phyloP scores from a whole-genome alignment of 1,140 invertebrate species.

The Aphidius gifuensis region DNA sequence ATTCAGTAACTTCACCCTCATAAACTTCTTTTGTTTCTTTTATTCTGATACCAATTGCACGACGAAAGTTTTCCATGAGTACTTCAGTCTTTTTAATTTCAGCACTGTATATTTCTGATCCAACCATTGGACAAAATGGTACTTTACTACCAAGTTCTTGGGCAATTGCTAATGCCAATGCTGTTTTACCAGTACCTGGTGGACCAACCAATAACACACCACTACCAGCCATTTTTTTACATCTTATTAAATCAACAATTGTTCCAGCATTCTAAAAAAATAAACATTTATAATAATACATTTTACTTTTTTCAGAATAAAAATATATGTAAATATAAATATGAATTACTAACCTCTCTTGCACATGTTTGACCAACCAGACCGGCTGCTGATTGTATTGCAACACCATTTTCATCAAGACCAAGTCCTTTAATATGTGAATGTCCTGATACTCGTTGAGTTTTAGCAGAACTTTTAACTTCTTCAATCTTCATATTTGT shows the following conservation, averaged over 20 bases:
- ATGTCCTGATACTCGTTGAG: slow-evolving; percentile 93
- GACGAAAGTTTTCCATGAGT: slow-evolving; percentile 97
- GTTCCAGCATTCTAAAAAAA: slow-evolving; percentile 68
- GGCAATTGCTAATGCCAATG: slow-evolving; percentile 95
- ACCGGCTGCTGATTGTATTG: slow-evolving; percentile 83
- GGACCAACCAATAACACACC: slow-evolving; percentile 94
- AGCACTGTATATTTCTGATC: slow-evolving; percentile 97
- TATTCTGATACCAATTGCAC: slow-evolving; percentile 93
- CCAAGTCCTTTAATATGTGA: slow-evolving; percentile 96
- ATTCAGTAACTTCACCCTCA: slow-evolving; percentile 98
- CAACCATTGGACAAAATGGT: slow-evolving; percentile 99
- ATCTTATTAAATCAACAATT: slow-evolving; percentile 93
- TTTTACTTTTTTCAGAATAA: too few relatives aligned
- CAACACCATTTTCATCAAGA: slow-evolving; percentile 87
- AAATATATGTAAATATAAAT: too few relatives aligned
- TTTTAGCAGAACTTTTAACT: slow-evolving; percentile 96
- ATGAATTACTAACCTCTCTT: slow-evolving; percentile 88
- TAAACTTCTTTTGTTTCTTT: slow-evolving; percentile 99
- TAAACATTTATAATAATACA: too few relatives aligned
- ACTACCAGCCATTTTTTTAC: slow-evolving; percentile 97
- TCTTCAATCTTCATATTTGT: slow-evolving; percentile 96
- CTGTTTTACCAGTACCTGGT: slow-evolving; percentile 98
- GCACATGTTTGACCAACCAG: slow-evolving; percentile 94
- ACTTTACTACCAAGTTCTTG: slow-evolving; percentile 98
- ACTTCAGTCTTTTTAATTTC: slow-evolving; percentile 99